Evolutionary conservation across 2,888 invertebrate genomes (phyloP), one percentile per base, ranked within the genome.

Genomic region (Platerodrilus igneus): DNA sequence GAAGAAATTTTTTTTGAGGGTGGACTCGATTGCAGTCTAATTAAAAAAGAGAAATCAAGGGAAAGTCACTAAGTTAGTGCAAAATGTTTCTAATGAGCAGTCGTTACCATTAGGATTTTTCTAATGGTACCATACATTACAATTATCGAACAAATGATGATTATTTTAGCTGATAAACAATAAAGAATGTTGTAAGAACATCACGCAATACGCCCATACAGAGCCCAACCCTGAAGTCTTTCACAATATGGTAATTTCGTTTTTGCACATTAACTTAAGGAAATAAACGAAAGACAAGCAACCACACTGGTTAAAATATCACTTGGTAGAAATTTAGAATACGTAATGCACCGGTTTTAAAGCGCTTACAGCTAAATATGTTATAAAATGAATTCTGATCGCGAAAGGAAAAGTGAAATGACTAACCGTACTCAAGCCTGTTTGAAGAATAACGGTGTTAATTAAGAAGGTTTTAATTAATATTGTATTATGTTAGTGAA

Each of bases 371-470:
- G 13, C 34, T 19, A 26, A 34, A 34, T 20, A n/a, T 20, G 20
- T 20, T 9, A 5, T 20, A n/a, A 20, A 16, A 18, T 29, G 18
- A 7, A 6, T 11, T n/a, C 19, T 15, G n/a, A 16, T 39, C 33
- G 33, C 19, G 33, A 33, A 32, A 39, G 39, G 21, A 39, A 39
- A 39, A 39, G 39, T 39, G 39, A 39, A 39, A 39, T 33, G 39
- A 33, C 8, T 13, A 25, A 11, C n/a, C 13, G 11, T 11, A 26
- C 5, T 11, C 8, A 20, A 20, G 9, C 3, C 9, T 5, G 13
- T 26, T 8, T 8, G 13, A 11, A 13, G 11, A 8, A n/a, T 9
- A 13, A 26, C 9, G 4, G 9, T 13, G 25, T 25, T 13, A 25
- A 25, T 26, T 26, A 6, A 21, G 9, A 3, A 3, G 9, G 9